Base-by-base conservation (phyloP, 2,888 invertebrate species). In the Pelosia muscerda region DNA sequence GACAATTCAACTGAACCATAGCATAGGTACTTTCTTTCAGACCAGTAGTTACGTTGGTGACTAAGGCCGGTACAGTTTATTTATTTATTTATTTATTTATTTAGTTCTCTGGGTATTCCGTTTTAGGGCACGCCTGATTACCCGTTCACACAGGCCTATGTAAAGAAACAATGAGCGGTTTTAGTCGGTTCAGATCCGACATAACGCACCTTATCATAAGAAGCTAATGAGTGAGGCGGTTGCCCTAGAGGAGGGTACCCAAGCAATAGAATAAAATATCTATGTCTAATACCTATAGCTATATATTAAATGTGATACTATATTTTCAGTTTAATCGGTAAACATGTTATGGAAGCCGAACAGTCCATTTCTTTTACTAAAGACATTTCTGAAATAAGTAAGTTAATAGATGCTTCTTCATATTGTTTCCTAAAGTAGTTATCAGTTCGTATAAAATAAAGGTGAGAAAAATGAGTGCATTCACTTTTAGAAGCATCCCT, bases 261-360 rank as follows among this genome's bases (percentile, higher is more conserved):
- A 34, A 34, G 34, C 13, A 34, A 34, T 28, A 6, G 28, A 28
- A 28, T 9, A 2, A 34, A 13, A 34, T 34, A 34, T 38, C 2
- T 38, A 15, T 15, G 15, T 15, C 0, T 38, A 38, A 15, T 38
- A 38, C 3, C 2, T 15, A 15, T 2, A 0, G 38, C 6, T 31
- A n/a, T n/a, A n/a, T n/a, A n/a, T n/a, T n/a, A n/a, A n/a, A 42
- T 9, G n/a, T n/a, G 49, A 49, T 2, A 19, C 19, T 19, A 42
- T 5, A 62, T 62, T 88, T 91, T 58, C 86, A 96, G 96, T 73
- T 92, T 96, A 66, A 92, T 96, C 65, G 95, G 95, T n/a, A 96
- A 96, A 82, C 95, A 96, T 78, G 95, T 97, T 13, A 86, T 95
- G 68, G 94, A 93, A 80, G 88, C 87, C 3, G 93, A 94, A 74